A percentile compares a stretch with the other conserved stretches of the same genome.
These are phyloP conservation scores for Drosophila mauritiana DNA, from an alignment of 1,140 invertebrate species.

Conservation along the genomic window DNA sequence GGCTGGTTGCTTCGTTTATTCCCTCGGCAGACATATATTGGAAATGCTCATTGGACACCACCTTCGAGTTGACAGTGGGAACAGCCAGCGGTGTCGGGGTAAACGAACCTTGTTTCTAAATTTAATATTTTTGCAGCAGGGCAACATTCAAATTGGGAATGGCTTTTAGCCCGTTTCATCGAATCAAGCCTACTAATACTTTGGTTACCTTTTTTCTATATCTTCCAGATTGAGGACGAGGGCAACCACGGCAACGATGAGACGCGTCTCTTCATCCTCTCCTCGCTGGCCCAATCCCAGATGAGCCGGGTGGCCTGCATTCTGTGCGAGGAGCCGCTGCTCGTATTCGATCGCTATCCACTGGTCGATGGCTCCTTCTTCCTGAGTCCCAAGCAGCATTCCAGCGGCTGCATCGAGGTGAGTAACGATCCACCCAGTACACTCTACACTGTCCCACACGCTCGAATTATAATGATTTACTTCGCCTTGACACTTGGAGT, in stretches of 20 bases:
- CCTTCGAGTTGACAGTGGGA: neutral
- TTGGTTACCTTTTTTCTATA: constrained; percentile 5
- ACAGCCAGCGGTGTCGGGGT: constrained; percentile 4
- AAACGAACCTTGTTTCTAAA: constrained; percentile 9
- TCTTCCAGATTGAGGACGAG: constrained; percentile 96
- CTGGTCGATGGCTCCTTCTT: constrained; percentile 99
- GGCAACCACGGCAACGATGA: constrained; percentile 98
- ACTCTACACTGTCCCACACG: neutral
- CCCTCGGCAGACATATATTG: constrained; percentile 51
- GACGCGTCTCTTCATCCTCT: constrained; percentile 96
- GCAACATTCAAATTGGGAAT: no score
- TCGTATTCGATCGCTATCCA: constrained; percentile 98
- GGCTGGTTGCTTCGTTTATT: constrained; percentile 37
- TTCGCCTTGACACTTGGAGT: no score
- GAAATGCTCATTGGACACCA: constrained; percentile 42
- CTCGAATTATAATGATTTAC: neutral
- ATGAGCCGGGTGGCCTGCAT: constrained; percentile 94
- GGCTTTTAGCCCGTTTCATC: neutral
- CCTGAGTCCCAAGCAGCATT: constrained; percentile 95
- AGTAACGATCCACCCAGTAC: constrained; percentile 50
- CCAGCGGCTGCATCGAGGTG: constrained; percentile 93
- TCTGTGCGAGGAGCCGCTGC: constrained; percentile 94
- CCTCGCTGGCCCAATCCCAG: constrained; percentile 93
- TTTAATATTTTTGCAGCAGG: no score
- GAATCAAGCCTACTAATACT: constrained; percentile 11